Evolutionary conservation across 2,888 invertebrate genomes (phyloP).

Genomic region (Zele albiditarsus): DNA sequence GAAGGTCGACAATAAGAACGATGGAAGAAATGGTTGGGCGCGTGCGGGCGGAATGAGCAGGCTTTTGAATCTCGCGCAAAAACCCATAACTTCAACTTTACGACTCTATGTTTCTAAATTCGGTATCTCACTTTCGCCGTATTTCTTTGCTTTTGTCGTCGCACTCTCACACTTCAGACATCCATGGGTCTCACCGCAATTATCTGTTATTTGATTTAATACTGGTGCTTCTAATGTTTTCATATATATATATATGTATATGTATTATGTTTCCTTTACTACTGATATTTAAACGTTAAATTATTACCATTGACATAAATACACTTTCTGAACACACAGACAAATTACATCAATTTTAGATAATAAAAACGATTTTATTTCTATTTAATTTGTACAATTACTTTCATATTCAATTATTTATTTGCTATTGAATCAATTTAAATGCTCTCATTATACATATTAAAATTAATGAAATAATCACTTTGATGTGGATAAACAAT

Average conservation of each 20-base stretch:
- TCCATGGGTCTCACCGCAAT: conserved; percentile 55
- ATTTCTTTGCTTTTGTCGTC: conserved; percentile 29
- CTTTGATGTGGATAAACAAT: not conserved
- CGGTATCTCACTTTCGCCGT: conserved; percentile 38
- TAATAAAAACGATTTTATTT: not conserved
- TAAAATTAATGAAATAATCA: not conserved
- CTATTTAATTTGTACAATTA: not conserved
- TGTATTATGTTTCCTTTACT: not conserved
- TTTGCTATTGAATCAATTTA: not conserved
- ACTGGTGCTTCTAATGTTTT: conserved; percentile 55
- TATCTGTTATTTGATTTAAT: conserved; percentile 65
- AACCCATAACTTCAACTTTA: conserved; percentile 72
- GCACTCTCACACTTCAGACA: conserved; percentile 23
- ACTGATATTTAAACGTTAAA: not conserved
- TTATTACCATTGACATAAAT: conserved; percentile 6
- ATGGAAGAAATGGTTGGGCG: conserved; percentile 12
- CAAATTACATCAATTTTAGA: not conserved
- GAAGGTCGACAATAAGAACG: conserved; percentile 38
- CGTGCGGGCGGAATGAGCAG: conserved; percentile 44
- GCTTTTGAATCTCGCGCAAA: conserved; percentile 68
- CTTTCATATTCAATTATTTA: not conserved
- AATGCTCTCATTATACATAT: not conserved
- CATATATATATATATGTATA: not conserved
- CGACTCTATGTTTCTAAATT: conserved; percentile 60
- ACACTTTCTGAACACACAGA: not conserved